Base-by-base conservation (phyloP, 2,888 invertebrate genomes). In the Dorcus hopei region DNA sequence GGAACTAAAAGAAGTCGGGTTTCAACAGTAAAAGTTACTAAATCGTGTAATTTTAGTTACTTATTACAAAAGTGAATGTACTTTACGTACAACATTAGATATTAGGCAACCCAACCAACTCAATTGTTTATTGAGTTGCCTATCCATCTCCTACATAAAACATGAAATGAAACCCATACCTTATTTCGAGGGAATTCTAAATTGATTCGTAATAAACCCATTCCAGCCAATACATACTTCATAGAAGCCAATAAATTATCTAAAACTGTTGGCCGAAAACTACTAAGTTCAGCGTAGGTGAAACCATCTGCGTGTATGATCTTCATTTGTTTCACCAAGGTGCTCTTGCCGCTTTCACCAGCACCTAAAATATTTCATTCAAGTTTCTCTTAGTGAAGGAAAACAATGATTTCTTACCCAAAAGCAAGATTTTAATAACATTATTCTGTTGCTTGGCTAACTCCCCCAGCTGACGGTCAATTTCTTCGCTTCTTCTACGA, bases 251-350 rank as follows among this genome's bases (percentile, higher is more conserved):
- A 73, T 23, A 87, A 78, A 74, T 87, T 87, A 70, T 87, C 86
- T 64, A 86, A 72, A 23, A 87, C 85, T 3, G 86, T 85, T 1
- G 86, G 85, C 67, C 86, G 80, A 70, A 85, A 87, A 58, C 84
- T 83, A 55, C 81, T 80, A 26, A 86, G 74, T 73, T 87, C 87
- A 23, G 83, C 80, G 54, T 76, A 74, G 3, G 85, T 84, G 71
- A 86, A 87, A 9, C 86, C 86, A 74, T 86, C 85, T 55, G 84
- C 84, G 71, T 87, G 86, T 57, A 87, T 87, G 54, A 87, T 87
- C 74, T 86, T 87, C 86, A 87, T 87, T 77, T 87, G 87, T 70
- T 86, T 87, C 4, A 87, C 86, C 61, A 87, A 72, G 16, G 87
- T 87, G 70, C 86, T 86, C 77, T 87, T 87, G 3, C 86, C 86